These are phyloP conservation scores for Melangyna quadrimaculata DNA, from an alignment of 2,888 invertebrate species.

Conservation along the genomic window DNA sequence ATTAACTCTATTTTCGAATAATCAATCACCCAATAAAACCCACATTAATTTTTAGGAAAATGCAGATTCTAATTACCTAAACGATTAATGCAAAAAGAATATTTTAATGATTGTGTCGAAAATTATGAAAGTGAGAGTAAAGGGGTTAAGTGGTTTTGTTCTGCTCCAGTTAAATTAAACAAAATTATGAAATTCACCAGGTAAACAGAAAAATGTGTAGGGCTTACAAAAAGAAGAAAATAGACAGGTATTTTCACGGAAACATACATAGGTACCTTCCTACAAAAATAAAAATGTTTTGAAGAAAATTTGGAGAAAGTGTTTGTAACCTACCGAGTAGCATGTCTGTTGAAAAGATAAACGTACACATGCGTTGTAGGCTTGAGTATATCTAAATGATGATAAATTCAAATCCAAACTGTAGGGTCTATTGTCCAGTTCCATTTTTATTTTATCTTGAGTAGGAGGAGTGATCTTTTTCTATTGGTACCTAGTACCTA, in stretches of 20 bases:
- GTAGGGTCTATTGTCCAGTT: too few species aligned
- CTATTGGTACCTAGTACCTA: too few species aligned
- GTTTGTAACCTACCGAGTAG: too few species aligned
- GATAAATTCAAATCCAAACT: too few species aligned
- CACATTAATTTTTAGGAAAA: not conserved
- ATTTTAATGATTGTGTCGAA: not conserved
- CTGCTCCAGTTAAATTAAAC: slow-evolving; percentile 62
- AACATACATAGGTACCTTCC: not conserved
- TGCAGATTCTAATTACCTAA: slow-evolving; percentile 8
- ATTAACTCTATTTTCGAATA: too few species aligned
- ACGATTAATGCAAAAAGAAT: slow-evolving; percentile 3
- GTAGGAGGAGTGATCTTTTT: too few species aligned
- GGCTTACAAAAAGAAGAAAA: not conserved
- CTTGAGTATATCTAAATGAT: too few species aligned
- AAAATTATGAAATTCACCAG: slow-evolving; percentile 61
- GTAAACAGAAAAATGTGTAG: slow-evolving; percentile 40
- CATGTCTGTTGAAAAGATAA: too few species aligned
- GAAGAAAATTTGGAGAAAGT: slow-evolving; percentile 3
- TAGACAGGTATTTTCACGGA: not conserved
- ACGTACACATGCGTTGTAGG: too few species aligned
- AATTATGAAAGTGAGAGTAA: not conserved
- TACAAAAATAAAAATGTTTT: not conserved
- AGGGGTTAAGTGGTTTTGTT: not conserved
- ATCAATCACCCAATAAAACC: not conserved
- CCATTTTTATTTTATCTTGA: too few species aligned